Conservation (phyloP, 2,113 vertebrate species). For the Gnathonemus longibarbis region DNA sequence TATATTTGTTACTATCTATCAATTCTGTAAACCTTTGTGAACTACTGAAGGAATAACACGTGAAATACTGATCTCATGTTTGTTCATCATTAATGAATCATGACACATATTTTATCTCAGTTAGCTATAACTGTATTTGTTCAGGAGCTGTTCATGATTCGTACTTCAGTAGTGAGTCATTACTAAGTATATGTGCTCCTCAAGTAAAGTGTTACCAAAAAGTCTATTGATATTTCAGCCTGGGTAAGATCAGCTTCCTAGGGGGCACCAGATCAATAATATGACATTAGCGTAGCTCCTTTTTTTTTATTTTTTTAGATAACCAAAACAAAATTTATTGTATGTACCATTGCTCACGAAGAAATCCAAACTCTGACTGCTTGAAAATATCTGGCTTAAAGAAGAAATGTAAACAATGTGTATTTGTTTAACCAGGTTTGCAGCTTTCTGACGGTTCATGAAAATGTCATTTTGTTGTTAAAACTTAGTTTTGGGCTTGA, state of each 20-base stretch:
- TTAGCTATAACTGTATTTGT: neutral
- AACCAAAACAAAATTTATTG: neutral
- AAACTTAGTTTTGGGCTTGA: neutral
- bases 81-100: neutral
- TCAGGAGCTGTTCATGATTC: neutral
- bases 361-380: neutral
- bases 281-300: neutral
- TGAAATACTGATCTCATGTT: neutral
- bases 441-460: neutral
- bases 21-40: neutral
- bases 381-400: neutral
- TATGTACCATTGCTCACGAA: neutral
- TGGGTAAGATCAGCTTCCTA: neutral
- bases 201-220: neutral
- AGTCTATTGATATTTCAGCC: neutral
- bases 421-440: neutral
- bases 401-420: neutral
- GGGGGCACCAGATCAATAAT: neutral
- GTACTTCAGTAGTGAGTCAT: neutral
- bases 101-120: neutral
- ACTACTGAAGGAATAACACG: neutral
- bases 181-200: neutral
- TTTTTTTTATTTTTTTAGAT: neutral
- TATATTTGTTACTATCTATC: neutral
- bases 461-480: neutral